Evolutionary conservation across 1,140 invertebrate species (phyloP).

Genomic region (Cotesia chilonis): DNA sequence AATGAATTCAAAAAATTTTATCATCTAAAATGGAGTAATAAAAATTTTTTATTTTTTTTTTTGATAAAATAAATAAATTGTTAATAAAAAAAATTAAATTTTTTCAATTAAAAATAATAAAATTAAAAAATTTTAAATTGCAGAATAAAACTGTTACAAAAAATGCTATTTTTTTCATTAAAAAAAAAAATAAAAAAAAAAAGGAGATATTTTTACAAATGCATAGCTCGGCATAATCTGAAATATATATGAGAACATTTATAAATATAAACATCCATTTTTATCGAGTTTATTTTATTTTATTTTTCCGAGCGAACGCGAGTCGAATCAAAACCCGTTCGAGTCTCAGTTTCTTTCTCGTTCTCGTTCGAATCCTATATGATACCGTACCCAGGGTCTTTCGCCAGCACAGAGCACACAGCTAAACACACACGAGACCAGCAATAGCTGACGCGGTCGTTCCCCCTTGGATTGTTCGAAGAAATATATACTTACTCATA

Average conservation of each 20-base stretch:
- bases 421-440: background rate
- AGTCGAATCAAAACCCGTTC: slow-evolving; percentile 36
- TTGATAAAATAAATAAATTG: too few relatives aligned
- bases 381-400: background rate
- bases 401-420: background rate
- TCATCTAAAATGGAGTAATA: too few relatives aligned
- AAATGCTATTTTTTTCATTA: too few relatives aligned
- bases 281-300: slow-evolving; percentile 3
- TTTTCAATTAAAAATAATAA: too few relatives aligned
- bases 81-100: too few relatives aligned
- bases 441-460: slow-evolving; percentile 38
- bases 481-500: slow-evolving; percentile 40
- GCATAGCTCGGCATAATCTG: too few relatives aligned
- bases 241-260: slow-evolving; percentile 2
- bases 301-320: slow-evolving; percentile 2
- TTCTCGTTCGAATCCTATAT: background rate
- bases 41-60: too few relatives aligned
- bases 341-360: slow-evolving; percentile 20
- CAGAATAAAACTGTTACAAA: too few relatives aligned
- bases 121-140: too few relatives aligned
- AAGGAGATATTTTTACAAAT: background rate
- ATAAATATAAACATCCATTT: slow-evolving; percentile 1
- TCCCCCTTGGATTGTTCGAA: slow-evolving; percentile 41
- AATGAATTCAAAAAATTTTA: too few relatives aligned
- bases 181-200: background rate